Evolutionary conservation across 35 echinoderm and acorn worm genomes (phyloP), one percentile per base, ranked within the genome.

Genomic region (Apostichopus californicus): DNA sequence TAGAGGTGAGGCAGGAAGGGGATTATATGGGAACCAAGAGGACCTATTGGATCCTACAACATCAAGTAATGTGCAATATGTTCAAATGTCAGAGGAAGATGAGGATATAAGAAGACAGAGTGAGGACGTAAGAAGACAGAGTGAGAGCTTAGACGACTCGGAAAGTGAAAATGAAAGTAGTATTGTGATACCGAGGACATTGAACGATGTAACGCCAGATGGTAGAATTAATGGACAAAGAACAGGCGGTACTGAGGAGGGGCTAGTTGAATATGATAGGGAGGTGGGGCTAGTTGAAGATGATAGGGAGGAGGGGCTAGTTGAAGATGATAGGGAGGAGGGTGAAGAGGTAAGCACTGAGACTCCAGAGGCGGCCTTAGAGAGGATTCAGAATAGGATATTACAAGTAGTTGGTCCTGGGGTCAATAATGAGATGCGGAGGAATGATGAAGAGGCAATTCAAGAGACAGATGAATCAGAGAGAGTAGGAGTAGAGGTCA

Each of bases 121-220:
- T 77, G 92, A 89, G 7, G 90, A 94, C 88, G 87, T 6, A 77
- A n/a, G 21, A 34, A 22, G 5, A 28, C 18, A 8, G 15, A 58
- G 15, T 65, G 78, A 85, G n/a, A 54, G 80, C 55, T 55, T 77
- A 56, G 70, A 79, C 24, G 92, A 77, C 13, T 71, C 81, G 4
- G 70, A 15, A 9, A 83, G 70, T 5, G 92, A 93, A 56, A 20
- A 68, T 91, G 93, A 94, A 21, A 68, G 83, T 14, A 80, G 81
- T 25, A 70, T 92, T 79, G 81, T 97, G 17, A 92, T 98, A 57
- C 94, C 94, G 4, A 98, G 89, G 85, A 87, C 96, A 79, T 84
- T 98, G 17, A 98, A 98, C 90, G 96, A 98, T 65, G 77, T 98
- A 1, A 93, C 92, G 77, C 93, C 92, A 34, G 87, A 94, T 77